phyloP scores from a whole-genome alignment of 2,797 vertebrate genomes.

The Eleutherodactylus coqui region DNA sequence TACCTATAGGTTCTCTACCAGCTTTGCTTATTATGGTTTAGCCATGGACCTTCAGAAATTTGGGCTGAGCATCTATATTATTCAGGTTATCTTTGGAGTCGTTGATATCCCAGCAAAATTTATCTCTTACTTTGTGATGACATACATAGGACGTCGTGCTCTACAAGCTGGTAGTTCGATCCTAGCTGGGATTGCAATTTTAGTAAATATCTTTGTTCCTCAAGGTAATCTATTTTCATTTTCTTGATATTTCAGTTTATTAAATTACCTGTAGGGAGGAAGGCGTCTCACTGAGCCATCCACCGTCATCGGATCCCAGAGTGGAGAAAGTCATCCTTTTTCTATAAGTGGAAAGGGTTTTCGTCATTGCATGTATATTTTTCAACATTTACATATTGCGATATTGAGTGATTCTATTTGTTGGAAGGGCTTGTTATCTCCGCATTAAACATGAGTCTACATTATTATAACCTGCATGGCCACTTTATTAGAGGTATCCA shows the following conservation, averaged over 20 bases:
- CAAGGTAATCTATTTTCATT: conserved; percentile 68
- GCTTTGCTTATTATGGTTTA: conserved; percentile 82
- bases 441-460: not conserved
- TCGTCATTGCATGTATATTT: not conserved
- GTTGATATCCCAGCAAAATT: conserved; percentile 81
- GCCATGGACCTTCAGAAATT: conserved; percentile 84
- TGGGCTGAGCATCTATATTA: conserved; percentile 79
- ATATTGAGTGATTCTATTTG: not conserved
- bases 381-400: too few relatives aligned
- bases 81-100: conserved; percentile 79
- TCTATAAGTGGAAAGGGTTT: not conserved
- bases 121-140: conserved; percentile 73
- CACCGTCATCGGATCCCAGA: not conserved
- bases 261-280: not conserved
- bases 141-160: conserved; percentile 73
- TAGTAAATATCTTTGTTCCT: conserved; percentile 79
- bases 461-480: too few relatives aligned
- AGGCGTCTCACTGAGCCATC: not conserved
- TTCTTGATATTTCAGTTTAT: not conserved
- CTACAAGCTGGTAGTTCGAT: conserved; percentile 76
- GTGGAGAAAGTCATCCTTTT: not conserved
- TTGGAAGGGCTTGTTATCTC: not conserved
- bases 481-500: too few relatives aligned
- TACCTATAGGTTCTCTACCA: conserved; percentile 77
- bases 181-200: conserved; percentile 74